Evolutionary conservation across 1,140 invertebrate genomes (phyloP), one percentile per base, ranked within the genome.

Genomic region (Papilio aristodemus): DNA sequence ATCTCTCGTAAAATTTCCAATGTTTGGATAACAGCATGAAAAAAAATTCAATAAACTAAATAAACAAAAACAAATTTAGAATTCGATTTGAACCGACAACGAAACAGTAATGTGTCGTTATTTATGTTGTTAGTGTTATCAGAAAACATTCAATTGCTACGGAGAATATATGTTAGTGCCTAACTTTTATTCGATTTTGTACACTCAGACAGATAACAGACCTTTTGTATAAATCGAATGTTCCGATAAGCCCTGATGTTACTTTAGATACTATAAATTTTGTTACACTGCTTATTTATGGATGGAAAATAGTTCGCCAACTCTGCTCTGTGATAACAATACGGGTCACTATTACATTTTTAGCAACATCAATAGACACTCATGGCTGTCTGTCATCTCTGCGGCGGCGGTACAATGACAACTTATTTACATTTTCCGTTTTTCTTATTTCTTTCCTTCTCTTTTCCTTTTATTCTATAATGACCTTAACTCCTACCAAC

Each of bases 121-220:
- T 62, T 62, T 62, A 62, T 62, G 59, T 62, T 62, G 32, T 37
- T 62, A 37, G 27, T 38, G 59, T 62, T 62, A 62, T 62, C 59
- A 39, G 59, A 62, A 19, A 36, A 62, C 59, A 62, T 62, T 62
- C 59, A 62, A 62, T 62, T 37, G 59, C 59, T 38, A 22, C 6
- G n/a, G 36, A 37, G 36, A 14, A 62, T 62, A 62, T 38, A 62
- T 62, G 59, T 62, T 62, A 38, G 32, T 62, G 59, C 36, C 32
- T 38, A 62, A 62, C 59, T 62, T 62, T 62, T 62, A 62, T 62
- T 62, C 59, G 59, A 62, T 62, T 62, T 62, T 19, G 27, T 62
- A 62, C 38, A 32, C 10, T 32, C n/a, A 14, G 14, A 36, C 10
- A 62, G 59, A 62, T 62, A 62, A 62, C 59, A 38, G 59, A 62